These are phyloP conservation scores for Rhinichthys osculus DNA, from an alignment of 2,797 vertebrate genomes.

Conservation along the genomic window DNA sequence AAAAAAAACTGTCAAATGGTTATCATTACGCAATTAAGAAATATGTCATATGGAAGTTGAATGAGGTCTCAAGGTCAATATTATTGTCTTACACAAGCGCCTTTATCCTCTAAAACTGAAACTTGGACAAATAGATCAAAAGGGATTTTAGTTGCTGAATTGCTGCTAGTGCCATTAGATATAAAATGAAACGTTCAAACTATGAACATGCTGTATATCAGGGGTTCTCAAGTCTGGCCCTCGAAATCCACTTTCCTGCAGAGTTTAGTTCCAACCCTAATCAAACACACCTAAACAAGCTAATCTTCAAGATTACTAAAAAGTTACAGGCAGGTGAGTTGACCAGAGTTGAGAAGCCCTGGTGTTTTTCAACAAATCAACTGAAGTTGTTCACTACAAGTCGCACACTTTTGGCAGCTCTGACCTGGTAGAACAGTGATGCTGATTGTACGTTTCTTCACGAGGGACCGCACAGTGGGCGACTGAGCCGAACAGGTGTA, in stretches of 20 bases:
- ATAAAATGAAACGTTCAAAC: not conserved
- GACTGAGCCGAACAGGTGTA: slow-evolving; percentile 81
- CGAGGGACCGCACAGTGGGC: slow-evolving; percentile 70
- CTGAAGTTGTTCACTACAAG: not conserved
- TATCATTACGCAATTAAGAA: not conserved
- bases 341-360: not conserved
- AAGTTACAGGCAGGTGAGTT: not conserved
- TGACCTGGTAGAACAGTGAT: slow-evolving; percentile 77
- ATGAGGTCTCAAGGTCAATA: not conserved
- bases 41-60: not conserved
- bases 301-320: not conserved
- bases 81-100: not conserved
- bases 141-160: not conserved
- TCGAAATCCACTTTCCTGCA: not conserved
- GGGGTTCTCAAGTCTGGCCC: not conserved
- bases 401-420: slow-evolving; percentile 37
- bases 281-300: not conserved
- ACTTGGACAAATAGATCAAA: not conserved
- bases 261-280: not conserved
- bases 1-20: not conserved
- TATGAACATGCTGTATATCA: not conserved
- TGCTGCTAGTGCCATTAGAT: not conserved
- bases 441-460: slow-evolving; percentile 71
- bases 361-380: not conserved
- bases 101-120: not conserved